Evolutionary conservation across 2,888 invertebrate species (phyloP).

Genomic region (Mythimna lalbum): DNA sequence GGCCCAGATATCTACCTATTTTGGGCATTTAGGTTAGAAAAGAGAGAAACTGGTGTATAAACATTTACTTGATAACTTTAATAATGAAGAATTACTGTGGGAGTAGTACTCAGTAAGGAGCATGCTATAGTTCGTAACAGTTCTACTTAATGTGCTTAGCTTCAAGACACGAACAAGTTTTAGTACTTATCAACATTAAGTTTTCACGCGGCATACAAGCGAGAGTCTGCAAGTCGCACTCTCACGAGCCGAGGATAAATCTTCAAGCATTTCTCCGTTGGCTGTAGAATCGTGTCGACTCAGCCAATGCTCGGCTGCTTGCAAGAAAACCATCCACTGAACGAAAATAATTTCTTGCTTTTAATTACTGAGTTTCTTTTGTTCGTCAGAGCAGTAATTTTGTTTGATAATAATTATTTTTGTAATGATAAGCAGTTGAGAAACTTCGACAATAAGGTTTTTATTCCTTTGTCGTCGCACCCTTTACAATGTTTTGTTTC

Average conservation of each 20-base stretch:
- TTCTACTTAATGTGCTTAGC: constrained; percentile 48
- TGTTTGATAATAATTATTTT: constrained; percentile 44
- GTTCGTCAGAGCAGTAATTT: constrained; percentile 29
- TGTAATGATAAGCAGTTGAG: constrained; percentile 27
- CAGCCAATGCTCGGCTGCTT: constrained; percentile 40
- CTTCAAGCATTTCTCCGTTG: constrained; percentile 65
- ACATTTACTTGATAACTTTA: constrained; percentile 2
- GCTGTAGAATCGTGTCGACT: constrained; percentile 47
- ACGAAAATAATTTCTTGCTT: constrained; percentile 48
- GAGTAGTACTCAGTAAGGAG: constrained; percentile 17
- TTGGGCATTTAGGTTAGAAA: constrained; percentile 20
- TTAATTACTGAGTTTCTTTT: constrained; percentile 54
- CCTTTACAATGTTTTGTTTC: constrained; percentile 48
- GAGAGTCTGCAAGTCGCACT: constrained; percentile 62
- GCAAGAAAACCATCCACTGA: constrained; percentile 40
- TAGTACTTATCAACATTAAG: constrained; percentile 79
- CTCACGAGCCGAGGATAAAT: constrained; percentile 70
- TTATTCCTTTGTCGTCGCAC: constrained; percentile 49
- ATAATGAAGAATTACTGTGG: constrained; percentile 26
- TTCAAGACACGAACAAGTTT: constrained; percentile 74
- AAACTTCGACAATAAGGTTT: constrained; percentile 50
- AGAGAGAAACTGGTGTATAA: background rate
- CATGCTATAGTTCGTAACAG: constrained; percentile 37
- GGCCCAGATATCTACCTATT: constrained; percentile 40
- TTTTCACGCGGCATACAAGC: constrained; percentile 76